Percentiles rank a stretch among this genome's conserved stretches.
Evolutionary conservation across 2,888 invertebrate genomes (phyloP).

Genomic region (Teleiodes luculella): DNA sequence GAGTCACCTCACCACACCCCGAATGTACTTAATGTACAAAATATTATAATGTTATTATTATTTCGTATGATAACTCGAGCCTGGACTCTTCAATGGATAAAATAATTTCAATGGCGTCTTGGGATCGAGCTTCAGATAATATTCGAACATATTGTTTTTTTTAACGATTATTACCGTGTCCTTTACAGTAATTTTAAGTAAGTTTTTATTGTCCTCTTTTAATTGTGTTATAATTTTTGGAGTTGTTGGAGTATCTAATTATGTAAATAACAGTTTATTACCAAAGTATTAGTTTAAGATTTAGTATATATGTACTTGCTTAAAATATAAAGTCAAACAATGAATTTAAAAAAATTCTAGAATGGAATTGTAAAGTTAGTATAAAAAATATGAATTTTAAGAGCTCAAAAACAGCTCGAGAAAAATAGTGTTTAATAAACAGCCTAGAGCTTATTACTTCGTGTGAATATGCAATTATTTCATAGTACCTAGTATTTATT

Average conservation of each 20-base stretch:
- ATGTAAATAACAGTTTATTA: too few species aligned
- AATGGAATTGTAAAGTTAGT: too few species aligned
- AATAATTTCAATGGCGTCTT: conserved; percentile 60
- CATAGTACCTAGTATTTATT: conserved; percentile 36
- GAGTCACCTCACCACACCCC: conserved; percentile 58
- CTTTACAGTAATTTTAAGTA: background rate
- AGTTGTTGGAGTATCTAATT: conserved; percentile 16
- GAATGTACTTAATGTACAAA: conserved; percentile 71
- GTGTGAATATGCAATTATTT: conserved; percentile 36
- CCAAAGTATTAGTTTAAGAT: too few species aligned
- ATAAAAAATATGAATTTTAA: too few species aligned
- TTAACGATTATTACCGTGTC: conserved; percentile 39
- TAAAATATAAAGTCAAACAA: too few species aligned
- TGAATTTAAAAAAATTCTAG: too few species aligned
- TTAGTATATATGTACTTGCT: too few species aligned
- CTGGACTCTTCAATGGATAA: conserved; percentile 53
- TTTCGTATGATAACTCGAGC: conserved; percentile 62
- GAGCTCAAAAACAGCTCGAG: too few species aligned
- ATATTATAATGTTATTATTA: conserved; percentile 76
- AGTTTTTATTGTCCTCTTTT: conserved; percentile 1
- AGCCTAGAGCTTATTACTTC: background rate
- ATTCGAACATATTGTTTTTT: conserved; percentile 26
- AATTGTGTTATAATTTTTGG: conserved; percentile 4
- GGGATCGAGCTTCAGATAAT: conserved; percentile 50
- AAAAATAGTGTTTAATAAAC: too few species aligned